phyloP scores from a whole-genome alignment of 2,888 invertebrate genomes.

The Eumacrocentrus americanus region DNA sequence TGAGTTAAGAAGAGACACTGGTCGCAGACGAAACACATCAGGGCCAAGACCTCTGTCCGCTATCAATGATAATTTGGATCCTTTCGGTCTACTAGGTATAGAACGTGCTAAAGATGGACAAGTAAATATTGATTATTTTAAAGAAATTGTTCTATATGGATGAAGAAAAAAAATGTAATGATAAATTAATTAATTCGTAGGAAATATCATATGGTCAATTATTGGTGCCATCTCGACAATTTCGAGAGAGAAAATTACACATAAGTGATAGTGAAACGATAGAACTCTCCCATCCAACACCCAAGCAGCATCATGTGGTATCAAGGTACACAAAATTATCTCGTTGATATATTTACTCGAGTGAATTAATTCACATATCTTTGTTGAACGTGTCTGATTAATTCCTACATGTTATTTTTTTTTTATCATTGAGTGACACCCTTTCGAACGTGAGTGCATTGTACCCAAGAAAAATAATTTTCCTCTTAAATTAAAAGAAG shows the following conservation, averaged over 20 bases:
- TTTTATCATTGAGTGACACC: neutral
- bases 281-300: constrained; percentile 57
- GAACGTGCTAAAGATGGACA: constrained; percentile 84
- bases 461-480: neutral
- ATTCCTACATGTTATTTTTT: neutral
- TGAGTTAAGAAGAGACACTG: constrained; percentile 75
- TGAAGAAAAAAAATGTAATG: neutral
- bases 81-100: constrained; percentile 84
- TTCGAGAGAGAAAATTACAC: constrained; percentile 60
- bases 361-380: neutral
- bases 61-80: constrained; percentile 82
- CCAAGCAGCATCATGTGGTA: constrained; percentile 65
- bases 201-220: constrained; percentile 89
- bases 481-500: neutral
- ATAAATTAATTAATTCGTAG: constrained; percentile 56
- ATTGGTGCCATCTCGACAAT: constrained; percentile 75
- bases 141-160: constrained; percentile 15
- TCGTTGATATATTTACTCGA: neutral
- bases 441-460: neutral
- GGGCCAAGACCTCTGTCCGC: constrained; percentile 83
- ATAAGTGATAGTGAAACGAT: constrained; percentile 53
- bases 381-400: neutral
- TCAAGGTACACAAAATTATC: constrained; percentile 62
- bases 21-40: constrained; percentile 80
- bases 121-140: constrained; percentile 53